Evolutionary conservation across 2,888 invertebrate species (phyloP).

Genomic region (Nemoura dubitans): DNA sequence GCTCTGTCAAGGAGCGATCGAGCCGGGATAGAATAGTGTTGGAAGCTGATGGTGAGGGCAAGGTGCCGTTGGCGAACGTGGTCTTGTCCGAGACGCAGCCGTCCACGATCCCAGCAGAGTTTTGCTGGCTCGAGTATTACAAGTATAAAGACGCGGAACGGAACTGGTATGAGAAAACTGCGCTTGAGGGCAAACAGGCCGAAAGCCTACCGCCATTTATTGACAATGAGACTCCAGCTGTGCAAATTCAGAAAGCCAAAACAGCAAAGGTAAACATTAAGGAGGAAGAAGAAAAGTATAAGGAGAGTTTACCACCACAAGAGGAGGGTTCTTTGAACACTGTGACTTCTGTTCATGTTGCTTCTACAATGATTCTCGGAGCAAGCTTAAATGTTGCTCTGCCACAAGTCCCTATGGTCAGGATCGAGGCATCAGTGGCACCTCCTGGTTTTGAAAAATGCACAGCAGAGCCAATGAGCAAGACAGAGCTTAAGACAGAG

Average conservation of each 20-base stretch:
- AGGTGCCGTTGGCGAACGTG: too few relatives aligned
- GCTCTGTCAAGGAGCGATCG: constrained; percentile 51
- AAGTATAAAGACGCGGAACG: constrained; percentile 47
- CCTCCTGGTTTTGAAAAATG: not conserved
- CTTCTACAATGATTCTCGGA: not conserved
- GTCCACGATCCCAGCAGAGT: constrained; percentile 8
- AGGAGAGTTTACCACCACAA: not conserved
- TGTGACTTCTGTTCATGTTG: not conserved
- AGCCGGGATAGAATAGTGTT: constrained; percentile 50
- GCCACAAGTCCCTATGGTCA: not conserved
- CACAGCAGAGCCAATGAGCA: not conserved
- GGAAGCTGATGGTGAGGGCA: constrained; percentile 36
- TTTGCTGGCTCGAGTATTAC: constrained; percentile 44
- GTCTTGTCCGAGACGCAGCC: too few relatives aligned
- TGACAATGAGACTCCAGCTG: too few relatives aligned
- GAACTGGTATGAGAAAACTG: constrained; percentile 44
- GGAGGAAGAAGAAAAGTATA: not conserved
- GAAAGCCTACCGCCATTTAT: not conserved
- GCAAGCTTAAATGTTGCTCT: not conserved
- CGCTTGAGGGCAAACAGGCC: not conserved
- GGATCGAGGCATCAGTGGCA: not conserved
- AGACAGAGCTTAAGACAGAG: not conserved
- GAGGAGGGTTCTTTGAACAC: not conserved
- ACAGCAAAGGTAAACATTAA: not conserved
- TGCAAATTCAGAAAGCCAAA: not conserved